Evolutionary conservation across 2,797 vertebrate species (phyloP).

Genomic region (Pempheris klunzingeri): DNA sequence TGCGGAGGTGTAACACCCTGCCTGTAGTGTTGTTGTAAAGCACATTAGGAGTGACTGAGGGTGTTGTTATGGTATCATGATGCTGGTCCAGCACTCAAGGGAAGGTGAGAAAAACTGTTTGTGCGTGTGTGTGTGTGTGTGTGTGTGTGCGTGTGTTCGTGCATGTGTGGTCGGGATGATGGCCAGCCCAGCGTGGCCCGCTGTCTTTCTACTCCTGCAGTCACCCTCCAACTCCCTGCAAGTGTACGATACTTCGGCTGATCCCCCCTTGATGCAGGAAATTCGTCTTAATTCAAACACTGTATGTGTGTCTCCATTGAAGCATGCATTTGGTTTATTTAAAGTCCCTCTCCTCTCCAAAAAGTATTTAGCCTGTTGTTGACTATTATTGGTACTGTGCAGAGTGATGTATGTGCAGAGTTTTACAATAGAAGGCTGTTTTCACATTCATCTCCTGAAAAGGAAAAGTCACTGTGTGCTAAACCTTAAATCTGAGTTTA

Average conservation of each 20-base stretch:
- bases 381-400: no score
- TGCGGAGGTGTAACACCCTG: conserved; percentile 79
- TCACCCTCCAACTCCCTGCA: neutral
- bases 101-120: conserved; percentile 71
- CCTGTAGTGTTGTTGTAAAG: conserved; percentile 81
- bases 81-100: conserved; percentile 72
- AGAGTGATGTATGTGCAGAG: neutral
- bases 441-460: neutral
- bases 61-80: conserved; percentile 81
- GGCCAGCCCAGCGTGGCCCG: conserved; percentile 51
- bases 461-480: neutral
- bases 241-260: neutral
- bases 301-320: conserved; percentile 6
- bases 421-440: neutral
- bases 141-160: conserved; percentile 14
- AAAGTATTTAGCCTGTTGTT: neutral
- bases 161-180: conserved; percentile 42
- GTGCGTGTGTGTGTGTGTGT: conserved; percentile 27
- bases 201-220: conserved; percentile 20
- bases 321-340: neutral
- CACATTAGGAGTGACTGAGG: conserved; percentile 79
- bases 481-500: neutral
- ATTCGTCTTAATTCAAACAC: conserved; percentile 21
- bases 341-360: neutral
- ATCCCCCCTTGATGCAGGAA: neutral